Evolutionary conservation across 2,888 invertebrate genomes (phyloP), one percentile per base, ranked within the genome.

Genomic region (Nomada lathburiana): DNA sequence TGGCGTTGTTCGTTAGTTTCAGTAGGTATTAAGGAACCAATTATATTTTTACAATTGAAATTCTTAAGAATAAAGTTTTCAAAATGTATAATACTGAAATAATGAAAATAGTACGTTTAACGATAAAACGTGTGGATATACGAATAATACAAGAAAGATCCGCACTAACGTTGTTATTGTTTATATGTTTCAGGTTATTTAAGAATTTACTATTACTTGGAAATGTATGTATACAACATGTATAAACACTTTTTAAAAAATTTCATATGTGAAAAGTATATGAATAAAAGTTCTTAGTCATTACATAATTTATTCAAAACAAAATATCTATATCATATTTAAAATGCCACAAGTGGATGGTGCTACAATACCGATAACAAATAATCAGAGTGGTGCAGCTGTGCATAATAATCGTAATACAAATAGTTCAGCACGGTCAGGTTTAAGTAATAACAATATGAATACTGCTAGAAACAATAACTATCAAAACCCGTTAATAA

Each of bases 401-500:
- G 86, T 87, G 57, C 92, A 92, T 76, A 92, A 91, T 68, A 90
- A 91, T 84, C 90, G 83, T 52, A 90, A 89, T 86, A 80, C 90
- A 53, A 88, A 89, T 78, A 90, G 86, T 72, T 87, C 88, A n/a
- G 89, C 89, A 69, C 90, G 89, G 47, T 89, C 91, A 71, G 79
- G 82, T 52, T 78, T 91, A 50, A 92, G 91, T 80, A 92, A 90
- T 64, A 90, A 91, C 76, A 91, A 90, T 77, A 92, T 92, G 71
- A 92, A 92, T 83, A 90, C 88, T 60, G 88, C 89, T 63, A 90
- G 93, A 13, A 94, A 94, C 86, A 94, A 94, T 86, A 94, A 94
- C 85, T 94, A 94, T 93, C 96, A 96, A 94, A 97, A 97, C 92
- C 97, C 97, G 55, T 94, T 98, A 84, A 96, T 97, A 91, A 97